Evolutionary conservation across 2,888 invertebrate genomes (phyloP), one percentile per base, ranked within the genome.

Genomic region (Athalia rosae): DNA sequence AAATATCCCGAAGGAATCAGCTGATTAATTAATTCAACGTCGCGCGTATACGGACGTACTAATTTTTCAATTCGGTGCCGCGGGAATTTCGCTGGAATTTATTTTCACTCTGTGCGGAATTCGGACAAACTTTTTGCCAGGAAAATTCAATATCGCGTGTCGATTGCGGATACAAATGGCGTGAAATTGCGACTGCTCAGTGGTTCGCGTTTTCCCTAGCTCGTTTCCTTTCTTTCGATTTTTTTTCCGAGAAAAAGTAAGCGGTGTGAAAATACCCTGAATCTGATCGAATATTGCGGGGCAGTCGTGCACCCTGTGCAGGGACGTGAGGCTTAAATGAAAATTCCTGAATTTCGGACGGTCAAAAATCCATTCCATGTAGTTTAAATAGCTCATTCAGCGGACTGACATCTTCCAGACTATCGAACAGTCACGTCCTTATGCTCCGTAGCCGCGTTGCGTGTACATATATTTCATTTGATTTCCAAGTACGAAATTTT

Each of bases 371-470:
- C 28, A 28, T 28, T 67, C 53, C 67, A 50, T 67, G n/a, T 50
- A 8, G 67, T 28, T 28, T 2, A 28, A 28, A 28, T 28, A 50
- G 58, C 58, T 71, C 71, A 45, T 58, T 56, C 56, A 58, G 6
- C 13, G 13, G 13, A n/a, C 15, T 56, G 50, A 41, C 71, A 71
- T 71, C 71, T 71, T 71, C 58, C n/a, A 43, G 45, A 58, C 71
- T 58, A 71, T 71, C 71, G 71, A 71, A 56, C 43, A 71, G 71
- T 71, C 71, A 71, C 71, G 71, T 71, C 71, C 71, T 71, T 71
- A 28, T 71, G 43, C 69, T 58, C 28, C 69, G n/a, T 50, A 58
- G 56, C 71, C 15, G 59, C 61, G 45, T 56, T 58, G 41, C 13
- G 11, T 71, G 9, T 28, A 9, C 4, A n/a, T n/a, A 13, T 56